These are phyloP conservation scores for Serranus cabrilla DNA, from an alignment of 2,797 vertebrate species.

Conservation along the genomic window DNA sequence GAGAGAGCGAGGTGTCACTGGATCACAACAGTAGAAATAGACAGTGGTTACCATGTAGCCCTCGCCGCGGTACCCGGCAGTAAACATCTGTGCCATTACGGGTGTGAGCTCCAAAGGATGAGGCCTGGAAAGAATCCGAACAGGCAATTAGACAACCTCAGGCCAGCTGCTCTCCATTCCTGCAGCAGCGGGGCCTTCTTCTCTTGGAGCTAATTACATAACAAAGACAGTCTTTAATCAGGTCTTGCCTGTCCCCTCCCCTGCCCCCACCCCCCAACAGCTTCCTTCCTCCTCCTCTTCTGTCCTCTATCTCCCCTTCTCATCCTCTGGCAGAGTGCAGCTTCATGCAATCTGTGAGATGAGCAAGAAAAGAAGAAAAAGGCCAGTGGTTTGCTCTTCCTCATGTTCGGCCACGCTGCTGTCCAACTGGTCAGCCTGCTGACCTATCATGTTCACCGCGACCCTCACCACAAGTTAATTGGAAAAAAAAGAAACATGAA, in stretches of 20 bases:
- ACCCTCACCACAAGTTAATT: constrained; percentile 10
- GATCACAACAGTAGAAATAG: constrained; percentile 64
- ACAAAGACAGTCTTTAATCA: constrained; percentile 84
- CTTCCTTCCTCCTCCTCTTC: constrained; percentile 49
- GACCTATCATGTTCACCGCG: constrained; percentile 33
- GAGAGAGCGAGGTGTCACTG: constrained; percentile 56
- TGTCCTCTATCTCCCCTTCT: constrained; percentile 28
- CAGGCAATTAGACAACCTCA: constrained; percentile 84
- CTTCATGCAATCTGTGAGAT: constrained; percentile 36
- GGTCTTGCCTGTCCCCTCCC: constrained; percentile 64
- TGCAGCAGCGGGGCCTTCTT: constrained; percentile 70
- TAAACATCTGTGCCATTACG: constrained; percentile 82
- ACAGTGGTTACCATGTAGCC: constrained; percentile 66
- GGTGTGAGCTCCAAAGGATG: constrained; percentile 73
- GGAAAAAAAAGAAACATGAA: constrained; percentile 2
- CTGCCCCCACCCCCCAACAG: constrained; percentile 22
- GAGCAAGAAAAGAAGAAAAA: constrained; percentile 17
- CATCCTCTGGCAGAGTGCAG: constrained; percentile 22
- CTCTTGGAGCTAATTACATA: constrained; percentile 82
- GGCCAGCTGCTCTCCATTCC: constrained; percentile 82
- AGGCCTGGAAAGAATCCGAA: constrained; percentile 77
- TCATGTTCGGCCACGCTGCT: not conserved
- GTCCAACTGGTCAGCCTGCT: constrained; percentile 17
- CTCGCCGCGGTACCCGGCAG: constrained; percentile 62
- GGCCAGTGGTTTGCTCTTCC: constrained; percentile 1